These are phyloP conservation scores for Drosophila nigricruria DNA, from an alignment of 2,888 invertebrate species.

Conservation along the genomic window DNA sequence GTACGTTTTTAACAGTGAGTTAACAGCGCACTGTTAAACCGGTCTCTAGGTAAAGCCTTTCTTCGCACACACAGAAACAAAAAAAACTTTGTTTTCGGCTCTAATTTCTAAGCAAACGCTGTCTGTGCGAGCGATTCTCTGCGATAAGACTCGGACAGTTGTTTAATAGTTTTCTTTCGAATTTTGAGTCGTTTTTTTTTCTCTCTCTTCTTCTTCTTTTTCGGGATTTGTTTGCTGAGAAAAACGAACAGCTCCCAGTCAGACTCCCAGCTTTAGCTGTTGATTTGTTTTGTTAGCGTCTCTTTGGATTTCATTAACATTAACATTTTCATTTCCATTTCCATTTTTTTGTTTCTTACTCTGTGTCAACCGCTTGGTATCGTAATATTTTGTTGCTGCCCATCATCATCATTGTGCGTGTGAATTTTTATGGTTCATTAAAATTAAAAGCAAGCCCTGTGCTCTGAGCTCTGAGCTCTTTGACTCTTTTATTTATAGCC, in stretches of 20 bases:
- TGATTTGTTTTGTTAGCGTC: constrained; percentile 73
- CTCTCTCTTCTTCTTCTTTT: constrained; percentile 29
- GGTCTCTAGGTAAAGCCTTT: constrained; percentile 50
- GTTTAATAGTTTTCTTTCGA: constrained; percentile 81
- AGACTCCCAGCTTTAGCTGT: constrained; percentile 37
- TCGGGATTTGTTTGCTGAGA: constrained; percentile 67
- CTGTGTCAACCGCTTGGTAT: constrained; percentile 63
- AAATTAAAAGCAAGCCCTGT: constrained; percentile 68
- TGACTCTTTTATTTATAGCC: constrained; percentile 63
- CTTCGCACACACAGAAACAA: constrained; percentile 20
- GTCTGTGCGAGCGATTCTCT: constrained; percentile 49
- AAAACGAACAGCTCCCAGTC: constrained; percentile 43
- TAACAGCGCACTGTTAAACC: constrained; percentile 70
- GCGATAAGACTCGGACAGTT: constrained; percentile 69
- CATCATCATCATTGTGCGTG: constrained; percentile 63
- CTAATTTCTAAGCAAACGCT: constrained; percentile 79
- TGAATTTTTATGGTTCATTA: constrained; percentile 82
- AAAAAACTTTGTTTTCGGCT: constrained; percentile 70
- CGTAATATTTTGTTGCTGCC: constrained; percentile 54
- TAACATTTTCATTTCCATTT: constrained; percentile 31
- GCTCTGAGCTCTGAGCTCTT: constrained; percentile 23
- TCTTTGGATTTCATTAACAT: constrained; percentile 79
- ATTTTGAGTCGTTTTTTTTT: constrained; percentile 51
- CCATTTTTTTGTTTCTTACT: constrained; percentile 17
- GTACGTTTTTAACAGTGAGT: constrained; percentile 37